Evolutionary conservation across 2,797 vertebrate species (phyloP), one percentile per base, ranked within the genome.

Genomic region (Lacerta viridis): DNA sequence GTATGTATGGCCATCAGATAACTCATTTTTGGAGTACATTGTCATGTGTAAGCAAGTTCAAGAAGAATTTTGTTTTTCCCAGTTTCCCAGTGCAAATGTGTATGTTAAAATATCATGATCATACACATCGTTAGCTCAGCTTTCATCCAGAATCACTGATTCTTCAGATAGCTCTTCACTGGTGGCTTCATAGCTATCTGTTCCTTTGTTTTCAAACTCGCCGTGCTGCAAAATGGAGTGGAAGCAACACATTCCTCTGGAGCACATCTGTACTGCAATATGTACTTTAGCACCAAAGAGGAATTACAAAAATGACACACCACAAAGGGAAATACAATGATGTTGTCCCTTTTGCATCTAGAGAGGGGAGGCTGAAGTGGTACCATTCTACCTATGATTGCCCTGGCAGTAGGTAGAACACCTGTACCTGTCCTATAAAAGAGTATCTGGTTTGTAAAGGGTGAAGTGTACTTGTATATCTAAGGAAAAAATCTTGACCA

Each of bases 1-100:
- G 27, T 2, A 0, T 7, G 11, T 0, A 1, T 46, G 87, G 89
- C 5, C 69, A 79, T 0, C 7, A 87, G 77, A 71, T 81, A 74
- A 89, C 43, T 69, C 0, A 1, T 86, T 89, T 81, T 84, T 89
- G 84, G 69, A 74, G 72, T 76, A 43, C 64, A 20, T 83, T 90
- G 76, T 84, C 64, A 2, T 36, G 88, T 23, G 4, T 91, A 33
- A 92, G 13, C 11, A 27, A 46, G 20, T 69, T 74, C 36, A 46
- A 39, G 11, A 39, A 85, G 23, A 84, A 39, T 1, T 74, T 59
- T 36, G 2, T n/a, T 75, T 55, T 69, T 4, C 29, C 55, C 71
- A n/a, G 50, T 75, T 39, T 23, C n/a, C 33, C 10, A 36, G 11
- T 50, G 23, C 83, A 74, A 27, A 74, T 59, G 23, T 7, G 9